phyloP scores from a whole-genome alignment of 2,797 vertebrate genomes.

The Premnoplex brunnescens region DNA sequence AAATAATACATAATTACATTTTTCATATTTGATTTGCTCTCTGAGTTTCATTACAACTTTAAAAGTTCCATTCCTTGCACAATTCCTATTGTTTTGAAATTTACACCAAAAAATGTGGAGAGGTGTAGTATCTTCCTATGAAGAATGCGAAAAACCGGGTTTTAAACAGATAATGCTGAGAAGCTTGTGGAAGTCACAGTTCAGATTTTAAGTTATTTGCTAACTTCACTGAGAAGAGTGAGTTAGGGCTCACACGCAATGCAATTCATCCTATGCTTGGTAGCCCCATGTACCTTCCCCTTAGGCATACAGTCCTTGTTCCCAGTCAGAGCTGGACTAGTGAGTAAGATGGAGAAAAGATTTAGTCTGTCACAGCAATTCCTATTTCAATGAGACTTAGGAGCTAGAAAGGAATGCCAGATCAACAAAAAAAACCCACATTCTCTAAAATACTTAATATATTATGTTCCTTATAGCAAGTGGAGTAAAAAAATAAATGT shows the following conservation, averaged over 20 bases:
- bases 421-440: background rate
- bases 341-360: background rate
- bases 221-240: background rate
- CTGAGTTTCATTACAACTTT: background rate
- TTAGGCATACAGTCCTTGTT: background rate
- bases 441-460: background rate
- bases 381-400: background rate
- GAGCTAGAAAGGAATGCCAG: background rate
- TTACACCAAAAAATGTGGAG: background rate
- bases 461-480: background rate
- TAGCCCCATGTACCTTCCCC: background rate
- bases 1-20: background rate
- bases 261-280: background rate
- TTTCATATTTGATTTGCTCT: background rate
- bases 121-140: background rate
- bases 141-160: background rate
- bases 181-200: background rate
- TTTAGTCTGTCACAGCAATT: background rate
- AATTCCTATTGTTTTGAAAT: background rate
- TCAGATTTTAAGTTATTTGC: background rate
- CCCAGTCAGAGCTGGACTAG: background rate
- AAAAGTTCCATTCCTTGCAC: background rate
- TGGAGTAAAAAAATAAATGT: background rate
- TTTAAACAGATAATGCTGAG: background rate
- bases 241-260: background rate